Conservation (phyloP, 2,888 invertebrate species). For the Chrysotoxum bicinctum region DNA sequence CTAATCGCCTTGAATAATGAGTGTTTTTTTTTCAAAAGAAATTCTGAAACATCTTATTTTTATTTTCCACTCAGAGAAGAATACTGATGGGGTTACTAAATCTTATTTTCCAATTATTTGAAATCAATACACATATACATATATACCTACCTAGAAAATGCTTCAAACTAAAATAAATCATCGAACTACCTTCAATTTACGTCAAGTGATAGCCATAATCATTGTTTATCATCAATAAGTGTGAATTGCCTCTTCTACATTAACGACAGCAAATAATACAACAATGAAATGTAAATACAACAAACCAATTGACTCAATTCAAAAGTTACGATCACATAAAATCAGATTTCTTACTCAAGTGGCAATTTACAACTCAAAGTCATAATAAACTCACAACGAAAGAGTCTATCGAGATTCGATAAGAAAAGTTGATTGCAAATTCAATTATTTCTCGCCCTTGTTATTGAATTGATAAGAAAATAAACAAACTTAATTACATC, state of each 20-base stretch:
- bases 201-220: neutral
- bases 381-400: neutral
- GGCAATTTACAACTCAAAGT: slow-evolving; percentile 9
- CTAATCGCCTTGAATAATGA: too few species aligned
- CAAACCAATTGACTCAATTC: slow-evolving; percentile 45
- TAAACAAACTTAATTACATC: neutral
- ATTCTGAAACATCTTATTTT: too few species aligned
- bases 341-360: slow-evolving; percentile 24
- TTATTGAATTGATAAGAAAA: slow-evolving; percentile 5
- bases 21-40: too few species aligned
- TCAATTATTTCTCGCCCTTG: neutral
- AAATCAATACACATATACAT: too few species aligned
- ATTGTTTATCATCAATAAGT: slow-evolving; percentile 9
- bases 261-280: slow-evolving; percentile 22
- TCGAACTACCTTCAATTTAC: neutral
- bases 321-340: slow-evolving; percentile 29
- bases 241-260: neutral
- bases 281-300: slow-evolving; percentile 33
- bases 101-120: too few species aligned
- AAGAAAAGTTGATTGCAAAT: neutral
- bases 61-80: neutral
- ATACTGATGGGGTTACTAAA: neutral
- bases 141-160: too few species aligned
- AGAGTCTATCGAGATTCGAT: neutral
- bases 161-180: neutral